These are phyloP conservation scores for Siderastrea siderea DNA, from an alignment of 92 coral and sea anemone species.

Conservation along the genomic window DNA sequence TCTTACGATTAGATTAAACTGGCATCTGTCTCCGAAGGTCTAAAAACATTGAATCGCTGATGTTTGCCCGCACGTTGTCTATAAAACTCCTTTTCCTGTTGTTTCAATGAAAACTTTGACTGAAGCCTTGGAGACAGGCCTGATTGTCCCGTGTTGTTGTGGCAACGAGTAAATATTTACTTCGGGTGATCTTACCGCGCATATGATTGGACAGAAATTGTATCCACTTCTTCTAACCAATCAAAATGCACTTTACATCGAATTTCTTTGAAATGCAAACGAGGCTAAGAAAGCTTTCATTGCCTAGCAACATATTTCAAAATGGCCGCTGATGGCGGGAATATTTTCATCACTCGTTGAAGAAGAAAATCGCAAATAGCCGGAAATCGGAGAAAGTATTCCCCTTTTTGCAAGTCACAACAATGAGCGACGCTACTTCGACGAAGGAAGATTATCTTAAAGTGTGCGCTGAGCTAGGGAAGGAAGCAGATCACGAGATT, in stretches of 20 bases:
- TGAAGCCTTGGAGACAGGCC: not conserved
- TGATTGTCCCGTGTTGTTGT: constrained; percentile 6
- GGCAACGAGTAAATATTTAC: constrained; percentile 91
- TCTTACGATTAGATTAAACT: not conserved
- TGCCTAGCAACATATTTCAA: constrained; percentile 57
- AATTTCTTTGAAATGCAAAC: not conserved
- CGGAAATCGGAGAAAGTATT: not conserved
- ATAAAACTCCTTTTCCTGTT: not conserved
- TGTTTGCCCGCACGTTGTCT: not conserved
- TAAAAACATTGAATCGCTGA: not conserved
- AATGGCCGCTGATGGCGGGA: constrained; percentile 41
- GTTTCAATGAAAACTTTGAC: not conserved
- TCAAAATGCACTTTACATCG: constrained; percentile 7
- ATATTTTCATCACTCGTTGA: not conserved
- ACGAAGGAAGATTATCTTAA: constrained; percentile 88
- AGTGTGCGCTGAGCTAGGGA: constrained; percentile 80
- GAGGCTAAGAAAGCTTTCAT: constrained; percentile 28
- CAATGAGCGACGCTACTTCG: constrained; percentile 89
- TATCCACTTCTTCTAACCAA: not conserved
- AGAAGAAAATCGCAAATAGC: not conserved
- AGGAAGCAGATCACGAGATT: constrained; percentile 83
- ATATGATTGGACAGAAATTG: constrained; percentile 4
- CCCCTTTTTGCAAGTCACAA: not conserved
- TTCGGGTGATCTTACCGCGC: not conserved
- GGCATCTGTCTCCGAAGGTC: not conserved